These are phyloP conservation scores for Lycaon pictus DNA, from an alignment of 2,113 vertebrate genomes.

Conservation along the genomic window DNA sequence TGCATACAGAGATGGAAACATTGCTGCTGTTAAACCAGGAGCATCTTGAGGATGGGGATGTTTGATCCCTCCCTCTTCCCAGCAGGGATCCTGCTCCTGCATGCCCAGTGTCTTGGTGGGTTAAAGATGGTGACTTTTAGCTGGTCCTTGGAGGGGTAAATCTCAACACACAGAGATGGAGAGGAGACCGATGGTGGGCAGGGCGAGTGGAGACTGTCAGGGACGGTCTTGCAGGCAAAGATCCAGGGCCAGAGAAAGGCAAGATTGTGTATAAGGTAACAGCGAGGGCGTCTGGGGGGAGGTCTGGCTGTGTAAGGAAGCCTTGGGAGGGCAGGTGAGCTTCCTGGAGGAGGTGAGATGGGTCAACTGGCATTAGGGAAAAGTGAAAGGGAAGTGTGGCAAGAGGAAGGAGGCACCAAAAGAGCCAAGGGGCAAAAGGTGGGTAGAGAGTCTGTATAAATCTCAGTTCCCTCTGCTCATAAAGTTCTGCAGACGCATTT, in stretches of 20 bases:
- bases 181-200: not conserved
- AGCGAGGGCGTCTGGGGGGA: not conserved
- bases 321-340: not conserved
- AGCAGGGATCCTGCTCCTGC: fast-evolving
- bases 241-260: not conserved
- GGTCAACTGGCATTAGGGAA: not conserved
- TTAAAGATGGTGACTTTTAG: not conserved
- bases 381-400: not conserved
- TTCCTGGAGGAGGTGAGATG: not conserved
- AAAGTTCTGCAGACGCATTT: constrained; percentile 56
- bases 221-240: not conserved
- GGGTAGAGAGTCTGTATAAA: not conserved
- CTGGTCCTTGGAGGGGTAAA: not conserved
- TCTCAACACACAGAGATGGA: not conserved
- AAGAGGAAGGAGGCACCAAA: not conserved
- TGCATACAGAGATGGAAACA: not conserved
- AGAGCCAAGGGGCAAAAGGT: not conserved
- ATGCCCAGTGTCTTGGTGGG: too few relatives aligned
- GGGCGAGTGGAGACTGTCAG: not conserved
- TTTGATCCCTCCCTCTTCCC: not conserved
- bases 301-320: not conserved
- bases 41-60: not conserved
- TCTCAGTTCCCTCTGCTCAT: constrained; percentile 59
- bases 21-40: too few relatives aligned
- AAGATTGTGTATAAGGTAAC: not conserved